A percentile compares a stretch with the other conserved stretches of the same genome.
Evolutionary conservation across 2,797 vertebrate genomes (phyloP).

Genomic region (Carduelis carduelis): DNA sequence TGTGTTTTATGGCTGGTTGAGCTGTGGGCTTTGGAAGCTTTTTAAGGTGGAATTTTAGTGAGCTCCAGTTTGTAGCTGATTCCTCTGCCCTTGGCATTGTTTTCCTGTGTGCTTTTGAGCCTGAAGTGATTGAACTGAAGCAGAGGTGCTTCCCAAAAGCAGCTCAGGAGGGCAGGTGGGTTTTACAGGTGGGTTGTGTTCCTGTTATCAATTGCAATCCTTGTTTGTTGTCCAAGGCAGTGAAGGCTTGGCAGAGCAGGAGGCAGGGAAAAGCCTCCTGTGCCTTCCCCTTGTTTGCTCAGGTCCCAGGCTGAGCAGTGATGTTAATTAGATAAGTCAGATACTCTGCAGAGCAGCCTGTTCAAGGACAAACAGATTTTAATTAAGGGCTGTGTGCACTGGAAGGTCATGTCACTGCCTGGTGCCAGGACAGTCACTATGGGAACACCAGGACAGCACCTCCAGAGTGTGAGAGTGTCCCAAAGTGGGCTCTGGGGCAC

Average conservation of each 20-base stretch:
- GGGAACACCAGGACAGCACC: not conserved
- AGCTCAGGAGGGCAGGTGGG: not conserved
- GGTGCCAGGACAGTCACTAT: not conserved
- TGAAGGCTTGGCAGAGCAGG: not conserved
- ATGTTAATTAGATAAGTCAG: not conserved
- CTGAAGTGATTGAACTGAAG: not conserved
- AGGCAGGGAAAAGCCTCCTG: not conserved
- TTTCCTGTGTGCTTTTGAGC: not conserved
- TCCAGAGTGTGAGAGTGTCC: not conserved
- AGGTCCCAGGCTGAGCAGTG: not conserved
- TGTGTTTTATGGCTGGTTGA: not conserved
- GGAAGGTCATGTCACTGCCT: not conserved
- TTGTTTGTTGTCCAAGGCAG: not conserved
- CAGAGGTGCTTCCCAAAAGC: not conserved
- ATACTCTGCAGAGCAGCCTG: not conserved
- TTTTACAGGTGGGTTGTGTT: not conserved
- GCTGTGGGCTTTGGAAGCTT: not conserved
- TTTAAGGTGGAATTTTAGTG: not conserved
- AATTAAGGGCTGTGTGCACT: not conserved
- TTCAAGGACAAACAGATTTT: slow-evolving; percentile 18
- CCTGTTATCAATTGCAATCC: not conserved
- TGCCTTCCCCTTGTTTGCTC: not conserved
- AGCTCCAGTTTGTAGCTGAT: not conserved
- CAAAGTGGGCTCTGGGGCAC: not conserved
- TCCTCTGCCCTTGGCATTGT: not conserved